phyloP scores from a whole-genome alignment of 1,140 invertebrate species.

The Potamilus streckersoni region DNA sequence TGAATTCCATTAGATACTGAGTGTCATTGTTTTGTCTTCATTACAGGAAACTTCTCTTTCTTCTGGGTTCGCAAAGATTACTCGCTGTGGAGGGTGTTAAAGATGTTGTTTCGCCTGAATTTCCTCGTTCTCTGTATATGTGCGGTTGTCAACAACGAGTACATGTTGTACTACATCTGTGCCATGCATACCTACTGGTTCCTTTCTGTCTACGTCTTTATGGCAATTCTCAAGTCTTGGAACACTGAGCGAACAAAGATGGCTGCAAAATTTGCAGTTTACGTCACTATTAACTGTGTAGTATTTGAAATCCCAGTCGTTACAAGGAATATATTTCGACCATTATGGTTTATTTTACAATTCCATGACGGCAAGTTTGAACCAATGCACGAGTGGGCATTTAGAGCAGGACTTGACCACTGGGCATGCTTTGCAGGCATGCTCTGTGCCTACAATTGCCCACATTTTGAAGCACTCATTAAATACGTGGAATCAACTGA shows the following conservation, averaged over 20 bases:
- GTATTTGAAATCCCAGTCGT: slow-evolving; percentile 52
- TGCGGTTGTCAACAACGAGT: slow-evolving; percentile 45
- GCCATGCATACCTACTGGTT: slow-evolving; percentile 63
- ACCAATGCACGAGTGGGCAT: slow-evolving; percentile 52
- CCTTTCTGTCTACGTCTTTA: slow-evolving; percentile 52
- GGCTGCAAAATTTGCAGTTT: slow-evolving; percentile 48
- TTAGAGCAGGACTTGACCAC: slow-evolving; percentile 51
- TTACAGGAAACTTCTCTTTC: slow-evolving; percentile 58
- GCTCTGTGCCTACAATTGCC: slow-evolving; percentile 60
- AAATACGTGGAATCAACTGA: slow-evolving; percentile 33
- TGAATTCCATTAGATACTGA: background rate
- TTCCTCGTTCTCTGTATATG: slow-evolving; percentile 51
- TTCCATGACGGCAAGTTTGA: slow-evolving; percentile 35
- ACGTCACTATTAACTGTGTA: slow-evolving; percentile 40
- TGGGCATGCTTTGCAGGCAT: slow-evolving; percentile 56
- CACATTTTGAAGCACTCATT: slow-evolving; percentile 52
- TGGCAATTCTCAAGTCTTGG: slow-evolving; percentile 45
- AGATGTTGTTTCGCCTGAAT: slow-evolving; percentile 60
- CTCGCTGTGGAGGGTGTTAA: slow-evolving; percentile 48
- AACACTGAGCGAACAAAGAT: slow-evolving; percentile 44
- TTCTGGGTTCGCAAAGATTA: slow-evolving; percentile 56
- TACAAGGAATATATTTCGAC: slow-evolving; percentile 35
- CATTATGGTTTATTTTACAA: slow-evolving; percentile 40
- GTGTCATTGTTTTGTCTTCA: slow-evolving; percentile 9
- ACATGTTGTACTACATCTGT: slow-evolving; percentile 62